Percentiles rank a stretch among this genome's conserved stretches.
Evolutionary conservation across 2,797 vertebrate genomes (phyloP).

Genomic region (Bradypodion pumilum): DNA sequence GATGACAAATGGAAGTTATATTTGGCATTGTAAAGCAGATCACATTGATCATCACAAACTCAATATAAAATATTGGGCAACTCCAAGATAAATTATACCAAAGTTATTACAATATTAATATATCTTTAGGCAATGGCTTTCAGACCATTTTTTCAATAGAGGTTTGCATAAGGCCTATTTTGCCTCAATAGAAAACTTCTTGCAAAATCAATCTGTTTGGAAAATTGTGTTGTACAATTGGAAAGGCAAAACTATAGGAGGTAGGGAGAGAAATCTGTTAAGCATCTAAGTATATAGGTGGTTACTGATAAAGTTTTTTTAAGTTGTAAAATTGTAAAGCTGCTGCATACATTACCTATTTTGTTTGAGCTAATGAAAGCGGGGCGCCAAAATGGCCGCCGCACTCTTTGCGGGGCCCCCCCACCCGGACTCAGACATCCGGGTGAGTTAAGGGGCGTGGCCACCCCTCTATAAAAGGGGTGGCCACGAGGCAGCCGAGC

Average conservation of each 20-base stretch:
- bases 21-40: constrained; percentile 34
- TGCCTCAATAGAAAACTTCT: constrained; percentile 3
- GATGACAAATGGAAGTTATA: constrained; percentile 31
- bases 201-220: background rate
- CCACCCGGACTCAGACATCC: too few relatives aligned
- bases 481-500: too few relatives aligned
- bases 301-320: too few relatives aligned
- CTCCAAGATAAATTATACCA: constrained; percentile 14
- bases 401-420: too few relatives aligned
- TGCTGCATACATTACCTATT: too few relatives aligned
- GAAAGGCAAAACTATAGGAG: background rate
- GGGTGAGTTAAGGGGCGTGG: too few relatives aligned
- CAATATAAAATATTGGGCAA: constrained; percentile 30
- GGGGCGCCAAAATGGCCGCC: too few relatives aligned
- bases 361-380: too few relatives aligned
- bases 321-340: too few relatives aligned
- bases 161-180: background rate
- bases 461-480: too few relatives aligned
- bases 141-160: background rate
- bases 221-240: background rate
- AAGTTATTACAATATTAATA: constrained; percentile 10
- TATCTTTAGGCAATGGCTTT: background rate
- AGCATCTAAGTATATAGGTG: too few relatives aligned
- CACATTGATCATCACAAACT: constrained; percentile 30
- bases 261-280: background rate